phyloP scores from a whole-genome alignment of 1,140 invertebrate genomes.

The Calliopsis andreniformis region DNA sequence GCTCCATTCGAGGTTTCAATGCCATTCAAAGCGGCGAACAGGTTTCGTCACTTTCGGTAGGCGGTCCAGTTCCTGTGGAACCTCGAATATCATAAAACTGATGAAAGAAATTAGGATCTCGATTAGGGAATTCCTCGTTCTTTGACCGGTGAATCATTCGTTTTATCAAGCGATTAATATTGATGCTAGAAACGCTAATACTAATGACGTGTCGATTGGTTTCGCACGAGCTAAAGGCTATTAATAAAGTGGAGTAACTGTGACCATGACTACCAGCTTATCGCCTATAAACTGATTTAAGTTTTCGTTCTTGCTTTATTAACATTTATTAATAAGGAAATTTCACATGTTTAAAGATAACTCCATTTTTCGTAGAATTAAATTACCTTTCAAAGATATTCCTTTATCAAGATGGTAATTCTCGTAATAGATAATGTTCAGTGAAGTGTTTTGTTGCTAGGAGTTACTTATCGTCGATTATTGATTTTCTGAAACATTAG shows the following conservation, averaged over 20 bases:
- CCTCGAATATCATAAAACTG: background rate
- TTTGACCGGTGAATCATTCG: background rate
- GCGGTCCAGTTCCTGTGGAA: background rate
- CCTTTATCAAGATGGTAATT: too few relatives aligned
- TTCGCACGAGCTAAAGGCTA: background rate
- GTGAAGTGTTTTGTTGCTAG: too few relatives aligned
- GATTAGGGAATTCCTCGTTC: too few relatives aligned
- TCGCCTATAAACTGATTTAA: background rate
- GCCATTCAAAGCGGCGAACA: background rate
- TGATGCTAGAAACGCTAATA: background rate
- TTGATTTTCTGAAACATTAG: too few relatives aligned
- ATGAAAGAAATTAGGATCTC: background rate
- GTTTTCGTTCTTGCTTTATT: too few relatives aligned
- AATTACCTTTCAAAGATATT: too few relatives aligned
- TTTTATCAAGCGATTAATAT: background rate
- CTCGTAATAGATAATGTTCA: too few relatives aligned
- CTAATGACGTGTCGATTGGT: background rate
- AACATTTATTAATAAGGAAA: too few relatives aligned
- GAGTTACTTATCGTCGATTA: too few relatives aligned
- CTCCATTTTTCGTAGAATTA: too few relatives aligned
- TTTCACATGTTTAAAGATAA: too few relatives aligned
- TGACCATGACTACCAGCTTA: too few relatives aligned
- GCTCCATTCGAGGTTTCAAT: background rate
- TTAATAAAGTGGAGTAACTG: background rate
- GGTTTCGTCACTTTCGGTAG: background rate